Evolutionary conservation across 2,888 invertebrate species (phyloP).

Genomic region (Neoascia interrupta): DNA sequence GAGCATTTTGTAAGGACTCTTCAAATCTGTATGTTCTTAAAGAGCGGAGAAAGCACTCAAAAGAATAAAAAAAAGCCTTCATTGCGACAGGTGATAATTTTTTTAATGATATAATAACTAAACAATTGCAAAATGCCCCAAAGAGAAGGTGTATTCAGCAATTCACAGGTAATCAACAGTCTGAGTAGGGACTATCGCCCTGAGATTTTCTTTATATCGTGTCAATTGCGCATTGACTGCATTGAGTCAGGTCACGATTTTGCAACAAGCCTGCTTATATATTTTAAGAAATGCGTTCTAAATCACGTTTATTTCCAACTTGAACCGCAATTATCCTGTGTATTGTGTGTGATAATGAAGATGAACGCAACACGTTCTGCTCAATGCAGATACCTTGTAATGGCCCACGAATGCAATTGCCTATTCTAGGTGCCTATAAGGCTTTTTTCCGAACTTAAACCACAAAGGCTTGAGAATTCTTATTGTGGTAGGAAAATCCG

Average conservation of each 20-base stretch:
- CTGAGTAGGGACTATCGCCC: constrained; percentile 3
- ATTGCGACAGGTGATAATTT: too few relatives aligned
- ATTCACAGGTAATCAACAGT: constrained; percentile 28
- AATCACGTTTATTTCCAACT: constrained; percentile 58
- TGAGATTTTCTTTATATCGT: not conserved
- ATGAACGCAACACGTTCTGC: constrained; percentile 61
- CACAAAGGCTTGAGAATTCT: not conserved
- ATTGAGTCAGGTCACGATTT: constrained; percentile 56
- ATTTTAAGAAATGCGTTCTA: constrained; percentile 27
- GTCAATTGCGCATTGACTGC: constrained; percentile 57
- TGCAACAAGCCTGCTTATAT: constrained; percentile 13
- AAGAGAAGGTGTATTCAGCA: constrained; percentile 51
- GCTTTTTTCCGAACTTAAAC: constrained; percentile 10
- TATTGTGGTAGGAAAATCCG: constrained; percentile 11
- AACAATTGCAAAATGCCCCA: constrained; percentile 45
- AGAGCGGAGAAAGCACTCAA: constrained; percentile 25
- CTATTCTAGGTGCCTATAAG: not conserved
- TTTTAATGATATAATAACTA: too few relatives aligned
- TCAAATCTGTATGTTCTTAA: too few relatives aligned
- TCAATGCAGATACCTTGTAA: constrained; percentile 56
- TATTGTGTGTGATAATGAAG: constrained; percentile 41
- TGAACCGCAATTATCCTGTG: constrained; percentile 5
- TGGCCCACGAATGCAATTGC: constrained; percentile 59
- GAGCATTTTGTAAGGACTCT: not conserved
- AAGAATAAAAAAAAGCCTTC: not conserved